Percentiles rank a stretch among this genome's conserved stretches.
Conservation (phyloP, 2,113 vertebrate genomes). For the Rhinolophus sinicus region DNA sequence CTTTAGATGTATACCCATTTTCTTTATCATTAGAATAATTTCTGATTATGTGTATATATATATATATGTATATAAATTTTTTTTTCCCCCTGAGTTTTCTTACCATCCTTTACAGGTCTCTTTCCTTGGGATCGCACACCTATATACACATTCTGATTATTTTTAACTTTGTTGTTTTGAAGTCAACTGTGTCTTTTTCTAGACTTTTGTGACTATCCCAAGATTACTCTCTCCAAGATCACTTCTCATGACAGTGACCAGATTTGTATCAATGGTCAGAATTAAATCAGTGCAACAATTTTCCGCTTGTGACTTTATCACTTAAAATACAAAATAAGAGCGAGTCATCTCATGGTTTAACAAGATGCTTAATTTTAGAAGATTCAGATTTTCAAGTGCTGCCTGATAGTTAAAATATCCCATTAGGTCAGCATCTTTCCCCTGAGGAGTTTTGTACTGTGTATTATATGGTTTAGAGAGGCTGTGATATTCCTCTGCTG, state of each 20-base stretch:
- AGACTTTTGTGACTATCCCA: background rate
- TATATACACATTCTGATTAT: background rate
- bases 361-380: background rate
- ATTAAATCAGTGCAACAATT: background rate
- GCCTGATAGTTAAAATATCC: background rate
- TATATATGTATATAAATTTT: background rate
- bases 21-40: slow-evolving; percentile 37
- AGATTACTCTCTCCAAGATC: background rate
- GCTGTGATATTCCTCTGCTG: too few relatives aligned
- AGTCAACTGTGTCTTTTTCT: background rate
- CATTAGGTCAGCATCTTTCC: background rate
- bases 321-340: background rate
- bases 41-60: background rate
- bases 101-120: background rate
- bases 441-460: background rate
- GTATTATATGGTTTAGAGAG: background rate
- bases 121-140: background rate
- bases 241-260: background rate
- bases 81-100: background rate
- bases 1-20: slow-evolving; percentile 32
- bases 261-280: background rate
- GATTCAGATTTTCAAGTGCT: background rate
- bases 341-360: background rate
- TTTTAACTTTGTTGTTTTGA: background rate
- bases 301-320: background rate